Evolutionary conservation across 2,888 invertebrate species (phyloP), one percentile per base, ranked within the genome.

Genomic region (Galerucella nymphaeae): DNA sequence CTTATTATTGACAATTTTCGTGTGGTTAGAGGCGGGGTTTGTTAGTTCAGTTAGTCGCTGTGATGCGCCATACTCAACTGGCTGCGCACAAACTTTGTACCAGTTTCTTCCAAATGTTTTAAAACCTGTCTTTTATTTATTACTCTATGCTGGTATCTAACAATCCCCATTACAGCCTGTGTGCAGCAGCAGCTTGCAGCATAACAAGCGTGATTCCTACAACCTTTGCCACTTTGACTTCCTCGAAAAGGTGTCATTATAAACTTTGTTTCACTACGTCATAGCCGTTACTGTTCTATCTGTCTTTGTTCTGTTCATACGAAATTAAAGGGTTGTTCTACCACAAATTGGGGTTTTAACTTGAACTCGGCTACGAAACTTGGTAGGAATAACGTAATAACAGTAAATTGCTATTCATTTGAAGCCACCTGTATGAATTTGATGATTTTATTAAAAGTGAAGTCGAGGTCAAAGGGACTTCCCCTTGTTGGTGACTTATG

Each of bases 271-370:
- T 18, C 53, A 53, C 18, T 18, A 53, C 18, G 9, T 8, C 50
- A 16, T 16, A 18, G 16, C 50, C 16, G 18, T 53, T 18, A 53
- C 16, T 18, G 10, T 16, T 53, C 53, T 16, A 53, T 53, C 53
- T 18, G 53, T 53, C 53, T 18, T 18, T 16, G 16, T 53, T 53
- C 18, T 16, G 10, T 8, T n/a, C 9, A 53, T 53, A 53, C 53
- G 8, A 53, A 53, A 18, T 53, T 53, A 53, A 53, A 10, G 53
- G 53, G 53, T 53, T 53, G 53, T 53, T 53, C 53, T 18, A 18
- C 53, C 53, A 53, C 53, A 53, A 53, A 53, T 53, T 53, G 53
- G 53, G 53, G 53, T 53, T 53, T 53, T 18, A 53, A 53, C 16
- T 18, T 53, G 18, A 53, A 53, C 53, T 53, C 9, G 6, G 18